These are phyloP conservation scores for Rhagologus leucostigma DNA, from an alignment of 2,113 vertebrate genomes.

Conservation along the genomic window DNA sequence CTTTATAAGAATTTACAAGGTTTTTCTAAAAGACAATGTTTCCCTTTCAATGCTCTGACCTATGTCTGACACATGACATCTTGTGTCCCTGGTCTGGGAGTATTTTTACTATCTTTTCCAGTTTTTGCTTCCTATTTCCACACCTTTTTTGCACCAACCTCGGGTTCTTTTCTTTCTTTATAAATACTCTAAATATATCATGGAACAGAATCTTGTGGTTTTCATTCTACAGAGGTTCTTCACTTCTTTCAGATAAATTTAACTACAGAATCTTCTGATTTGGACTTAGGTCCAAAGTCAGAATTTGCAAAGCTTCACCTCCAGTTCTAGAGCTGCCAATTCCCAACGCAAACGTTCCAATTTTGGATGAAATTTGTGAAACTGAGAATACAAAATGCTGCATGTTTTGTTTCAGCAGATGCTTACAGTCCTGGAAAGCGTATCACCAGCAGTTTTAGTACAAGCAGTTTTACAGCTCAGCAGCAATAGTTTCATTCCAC, in stretches of 20 bases:
- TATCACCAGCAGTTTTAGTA: neutral
- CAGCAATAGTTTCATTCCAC: neutral
- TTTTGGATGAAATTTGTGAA: neutral
- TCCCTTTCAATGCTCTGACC: neutral
- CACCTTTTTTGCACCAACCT: neutral
- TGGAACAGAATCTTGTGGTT: neutral
- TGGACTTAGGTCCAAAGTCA: neutral
- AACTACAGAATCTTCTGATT: neutral
- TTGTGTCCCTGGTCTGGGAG: neutral
- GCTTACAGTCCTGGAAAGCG: neutral
- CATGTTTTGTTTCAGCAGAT: neutral
- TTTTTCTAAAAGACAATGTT: neutral
- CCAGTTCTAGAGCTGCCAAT: neutral
- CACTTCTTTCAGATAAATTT: neutral
- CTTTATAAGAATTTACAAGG: neutral
- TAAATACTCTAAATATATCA: neutral
- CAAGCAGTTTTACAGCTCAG: neutral
- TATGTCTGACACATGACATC: neutral
- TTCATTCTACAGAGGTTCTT: neutral
- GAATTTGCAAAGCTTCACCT: neutral
- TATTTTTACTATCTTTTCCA: neutral
- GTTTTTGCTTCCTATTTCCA: neutral
- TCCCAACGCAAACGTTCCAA: neutral
- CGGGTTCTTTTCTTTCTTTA: neutral
- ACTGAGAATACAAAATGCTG: neutral